phyloP scores from a whole-genome alignment of 2,113 vertebrate species.

The Falco punctatus region DNA sequence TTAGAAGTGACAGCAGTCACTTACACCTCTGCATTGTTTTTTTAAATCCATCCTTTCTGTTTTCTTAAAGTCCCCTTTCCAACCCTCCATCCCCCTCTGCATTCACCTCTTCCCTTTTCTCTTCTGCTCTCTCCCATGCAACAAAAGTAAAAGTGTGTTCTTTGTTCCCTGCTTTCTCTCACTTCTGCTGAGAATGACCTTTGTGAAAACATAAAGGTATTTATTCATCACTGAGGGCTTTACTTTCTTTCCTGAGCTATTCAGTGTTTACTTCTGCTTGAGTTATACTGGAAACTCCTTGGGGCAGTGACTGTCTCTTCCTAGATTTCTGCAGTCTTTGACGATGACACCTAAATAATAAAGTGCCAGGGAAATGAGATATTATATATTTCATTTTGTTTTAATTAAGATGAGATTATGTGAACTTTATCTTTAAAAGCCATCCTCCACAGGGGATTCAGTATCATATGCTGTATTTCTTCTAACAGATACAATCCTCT shows the following conservation, averaged over 20 bases:
- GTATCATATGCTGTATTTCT: slow-evolving; percentile 17
- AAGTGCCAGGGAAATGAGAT: not conserved
- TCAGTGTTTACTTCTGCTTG: not conserved
- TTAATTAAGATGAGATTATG: slow-evolving; percentile 59
- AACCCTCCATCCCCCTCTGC: not conserved
- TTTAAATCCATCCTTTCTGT: not conserved
- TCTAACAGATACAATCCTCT: slow-evolving; percentile 37
- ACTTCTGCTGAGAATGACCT: not conserved
- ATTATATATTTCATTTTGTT: slow-evolving; percentile 46
- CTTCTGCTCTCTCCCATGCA: not conserved
- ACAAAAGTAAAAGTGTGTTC: not conserved
- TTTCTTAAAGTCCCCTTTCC: not conserved
- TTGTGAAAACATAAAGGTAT: not conserved
- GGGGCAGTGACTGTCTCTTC: not conserved
- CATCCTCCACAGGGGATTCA: not conserved
- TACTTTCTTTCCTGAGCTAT: not conserved
- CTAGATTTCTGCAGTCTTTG: not conserved
- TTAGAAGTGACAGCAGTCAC: not conserved
- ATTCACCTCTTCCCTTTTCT: not conserved
- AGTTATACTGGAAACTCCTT: slow-evolving; percentile 3
- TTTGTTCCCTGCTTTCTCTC: not conserved
- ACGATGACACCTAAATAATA: slow-evolving; percentile 18
- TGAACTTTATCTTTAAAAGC: slow-evolving; percentile 38
- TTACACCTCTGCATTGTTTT: not conserved
- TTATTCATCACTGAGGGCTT: not conserved